Base-by-base conservation (phyloP, 2,797 vertebrate species). In the Salarias fasciatus region DNA sequence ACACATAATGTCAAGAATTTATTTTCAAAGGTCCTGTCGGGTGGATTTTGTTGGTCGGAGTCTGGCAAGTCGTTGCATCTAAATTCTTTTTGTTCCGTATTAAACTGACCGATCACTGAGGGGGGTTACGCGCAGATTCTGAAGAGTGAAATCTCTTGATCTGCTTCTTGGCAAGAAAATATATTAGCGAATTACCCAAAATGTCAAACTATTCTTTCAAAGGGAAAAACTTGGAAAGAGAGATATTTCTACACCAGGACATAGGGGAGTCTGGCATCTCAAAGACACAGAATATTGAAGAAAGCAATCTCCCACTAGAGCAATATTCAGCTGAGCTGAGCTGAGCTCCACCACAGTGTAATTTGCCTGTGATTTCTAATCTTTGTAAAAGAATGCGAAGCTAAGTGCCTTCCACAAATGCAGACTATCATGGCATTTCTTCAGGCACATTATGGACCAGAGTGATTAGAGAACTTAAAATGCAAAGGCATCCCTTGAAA, bases 321-420 rank as follows among this genome's bases (percentile, higher is more conserved):
- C 89, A 91, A 94, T 94, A 94, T 94, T 91, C 92, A 84, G 90
- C 77, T 79, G 90, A 90, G 90, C 77, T 79, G 90, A 90, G 90
- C 93, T 89, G 90, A 92, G 91, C 89, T 90, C 89, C 90, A 85
- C 86, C 89, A 77, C 88, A 83, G 88, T 91, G 93, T 94, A 92
- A 96, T 96, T 94, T 93, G 92, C 92, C 93, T 94, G 92, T 94
- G 94, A 94, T 96, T 95, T 94, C 92, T 93, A 94, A 91, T 91
- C 89, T 90, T 90, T 89, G 85, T 84, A 87, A 35, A 9, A 35
- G 85, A 91, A 89, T 84, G 86, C 49, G 53, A 79, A 77, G 82
- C 88, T 88, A 87, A 88, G 83, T 85, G 83, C 73, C 78, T 86
- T 80, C 69, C 84, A 79, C 83, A 86, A 83, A 88, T 74, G 80